phyloP scores from a whole-genome alignment of 2,797 vertebrate genomes.

The Ambastaia sidthimunki region DNA sequence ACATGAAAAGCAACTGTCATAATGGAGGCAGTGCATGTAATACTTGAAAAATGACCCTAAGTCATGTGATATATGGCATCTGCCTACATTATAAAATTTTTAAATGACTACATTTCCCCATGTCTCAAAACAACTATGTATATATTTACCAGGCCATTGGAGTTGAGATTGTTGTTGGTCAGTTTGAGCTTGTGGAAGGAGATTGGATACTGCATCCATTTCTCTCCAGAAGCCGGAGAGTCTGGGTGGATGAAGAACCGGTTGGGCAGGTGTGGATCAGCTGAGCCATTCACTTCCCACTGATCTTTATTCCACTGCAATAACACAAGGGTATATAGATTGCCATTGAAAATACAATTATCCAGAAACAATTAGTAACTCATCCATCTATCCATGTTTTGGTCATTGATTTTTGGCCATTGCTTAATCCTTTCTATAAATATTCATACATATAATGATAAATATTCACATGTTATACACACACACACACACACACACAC shows the following conservation, averaged over 20 bases:
- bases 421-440: no score
- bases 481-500: no score
- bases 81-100: neutral
- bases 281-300: conserved; percentile 59
- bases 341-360: neutral
- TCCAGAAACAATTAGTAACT: neutral
- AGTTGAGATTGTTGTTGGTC: conserved; percentile 64
- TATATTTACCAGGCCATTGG: conserved; percentile 52
- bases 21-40: neutral
- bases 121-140: neutral
- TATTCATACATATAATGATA: no score
- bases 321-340: neutral
- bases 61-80: neutral
- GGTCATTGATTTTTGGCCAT: no score
- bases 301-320: conserved; percentile 57
- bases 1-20: neutral
- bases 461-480: no score
- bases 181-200: conserved; percentile 68
- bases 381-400: no score
- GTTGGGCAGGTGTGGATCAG: conserved; percentile 58
- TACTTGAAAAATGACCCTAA: neutral
- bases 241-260: conserved; percentile 65
- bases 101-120: neutral
- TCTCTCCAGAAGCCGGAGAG: conserved; percentile 56
- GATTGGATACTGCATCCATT: conserved; percentile 63